These are phyloP conservation scores for Ptilodon capucinus DNA, from an alignment of 2,888 invertebrate species.

Conservation along the genomic window DNA sequence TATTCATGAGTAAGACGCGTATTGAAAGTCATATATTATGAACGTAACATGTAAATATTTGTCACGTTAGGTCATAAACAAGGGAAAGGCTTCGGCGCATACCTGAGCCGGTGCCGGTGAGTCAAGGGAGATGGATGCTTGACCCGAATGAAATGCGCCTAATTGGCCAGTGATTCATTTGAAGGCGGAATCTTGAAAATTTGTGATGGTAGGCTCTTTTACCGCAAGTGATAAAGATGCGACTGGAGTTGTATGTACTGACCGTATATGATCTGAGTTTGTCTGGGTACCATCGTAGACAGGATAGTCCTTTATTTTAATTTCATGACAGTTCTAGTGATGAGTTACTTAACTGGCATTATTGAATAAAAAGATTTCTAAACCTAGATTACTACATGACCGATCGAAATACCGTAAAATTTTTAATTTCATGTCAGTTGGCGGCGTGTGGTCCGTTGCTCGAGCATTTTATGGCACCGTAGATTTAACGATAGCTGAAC, in stretches of 20 bases:
- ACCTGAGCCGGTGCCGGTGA: slow-evolving; percentile 39
- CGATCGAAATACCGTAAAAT: neutral
- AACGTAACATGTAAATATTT: slow-evolving; percentile 21
- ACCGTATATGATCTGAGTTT: too few relatives aligned
- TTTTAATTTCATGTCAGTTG: neutral
- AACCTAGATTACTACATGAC: neutral
- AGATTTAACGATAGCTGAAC: too few relatives aligned
- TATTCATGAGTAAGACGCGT: neutral
- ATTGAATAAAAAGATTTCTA: too few relatives aligned
- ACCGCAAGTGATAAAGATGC: too few relatives aligned
- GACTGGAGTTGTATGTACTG: too few relatives aligned
- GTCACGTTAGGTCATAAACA: slow-evolving; percentile 15
- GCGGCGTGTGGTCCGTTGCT: neutral
- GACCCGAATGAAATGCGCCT: slow-evolving; percentile 51
- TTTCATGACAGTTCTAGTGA: too few relatives aligned
- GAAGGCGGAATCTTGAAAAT: neutral
- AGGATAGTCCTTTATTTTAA: too few relatives aligned
- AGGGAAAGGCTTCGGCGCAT: slow-evolving; percentile 38
- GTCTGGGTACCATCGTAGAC: too few relatives aligned
- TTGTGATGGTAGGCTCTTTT: neutral
- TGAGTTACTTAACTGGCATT: too few relatives aligned
- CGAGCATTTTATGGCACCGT: neutral
- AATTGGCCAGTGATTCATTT: slow-evolving; percentile 50
- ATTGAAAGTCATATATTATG: neutral
- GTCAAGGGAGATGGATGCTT: slow-evolving; percentile 44